Conservation (phyloP, 92 coral and sea anemone species). For the Zoanthus sociatus region DNA sequence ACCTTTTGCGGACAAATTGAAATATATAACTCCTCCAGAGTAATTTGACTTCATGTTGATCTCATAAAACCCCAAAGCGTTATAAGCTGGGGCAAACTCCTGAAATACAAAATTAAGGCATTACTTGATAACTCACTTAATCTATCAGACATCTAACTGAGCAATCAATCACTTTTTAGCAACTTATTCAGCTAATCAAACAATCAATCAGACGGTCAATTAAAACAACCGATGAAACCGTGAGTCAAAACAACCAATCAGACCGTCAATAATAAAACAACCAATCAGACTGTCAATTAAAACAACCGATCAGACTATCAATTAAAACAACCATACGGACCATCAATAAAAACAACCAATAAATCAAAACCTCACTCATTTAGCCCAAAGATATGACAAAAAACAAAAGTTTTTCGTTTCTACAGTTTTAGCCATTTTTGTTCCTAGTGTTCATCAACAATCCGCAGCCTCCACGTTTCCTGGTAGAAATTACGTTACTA, state of each 20-base stretch:
- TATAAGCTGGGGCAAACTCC: conserved; percentile 92
- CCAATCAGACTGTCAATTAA: background rate
- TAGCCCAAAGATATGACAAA: too few species aligned
- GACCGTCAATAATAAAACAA: too few species aligned
- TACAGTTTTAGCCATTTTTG: background rate
- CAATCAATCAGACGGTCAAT: background rate
- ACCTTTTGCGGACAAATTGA: conserved; percentile 78
- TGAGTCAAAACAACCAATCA: background rate
- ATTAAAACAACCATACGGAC: background rate
- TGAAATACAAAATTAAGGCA: background rate
- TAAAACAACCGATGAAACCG: background rate
- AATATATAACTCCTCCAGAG: conserved; percentile 84
- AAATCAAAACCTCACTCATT: too few species aligned
- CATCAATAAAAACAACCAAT: too few species aligned
- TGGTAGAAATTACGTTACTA: too few species aligned
- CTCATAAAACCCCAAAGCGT: conserved; percentile 93
- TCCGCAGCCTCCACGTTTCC: too few species aligned
- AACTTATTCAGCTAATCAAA: too few species aligned
- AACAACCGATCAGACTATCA: background rate
- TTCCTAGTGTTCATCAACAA: background rate
- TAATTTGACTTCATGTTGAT: conserved; percentile 82
- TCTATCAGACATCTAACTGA: background rate
- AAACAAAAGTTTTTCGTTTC: too few species aligned
- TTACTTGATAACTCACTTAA: background rate
- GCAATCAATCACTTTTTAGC: too few species aligned